These are phyloP conservation scores for Athalia circularis DNA, from an alignment of 2,888 invertebrate genomes.

Conservation along the genomic window DNA sequence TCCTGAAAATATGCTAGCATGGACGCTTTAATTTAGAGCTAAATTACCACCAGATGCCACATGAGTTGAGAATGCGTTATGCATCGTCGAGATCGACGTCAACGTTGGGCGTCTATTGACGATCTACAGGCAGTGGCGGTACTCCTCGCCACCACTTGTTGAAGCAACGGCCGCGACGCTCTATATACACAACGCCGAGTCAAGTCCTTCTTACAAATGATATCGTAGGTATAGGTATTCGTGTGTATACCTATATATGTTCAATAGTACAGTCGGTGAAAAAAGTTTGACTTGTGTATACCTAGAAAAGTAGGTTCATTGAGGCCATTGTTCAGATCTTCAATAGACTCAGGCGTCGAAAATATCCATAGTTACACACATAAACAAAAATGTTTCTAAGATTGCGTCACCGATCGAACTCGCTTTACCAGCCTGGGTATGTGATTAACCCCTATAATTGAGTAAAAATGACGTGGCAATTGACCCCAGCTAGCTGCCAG, in stretches of 20 bases:
- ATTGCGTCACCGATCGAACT: conserved; percentile 15
- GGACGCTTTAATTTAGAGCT: too few species aligned
- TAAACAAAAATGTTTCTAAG: not conserved
- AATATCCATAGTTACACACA: not conserved
- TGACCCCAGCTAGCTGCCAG: conserved; percentile 72
- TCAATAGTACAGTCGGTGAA: not conserved
- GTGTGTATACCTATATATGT: not conserved
- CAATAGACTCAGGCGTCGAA: not conserved
- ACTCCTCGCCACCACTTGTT: conserved; percentile 65
- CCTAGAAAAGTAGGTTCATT: too few species aligned
- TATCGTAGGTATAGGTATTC: not conserved
- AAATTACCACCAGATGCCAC: too few species aligned
- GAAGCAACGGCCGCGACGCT: conserved; percentile 55
- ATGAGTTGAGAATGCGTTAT: too few species aligned
- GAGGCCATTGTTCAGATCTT: too few species aligned
- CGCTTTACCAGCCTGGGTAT: conserved; percentile 16
- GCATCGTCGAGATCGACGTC: too few species aligned
- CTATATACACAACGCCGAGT: not conserved
- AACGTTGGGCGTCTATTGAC: too few species aligned
- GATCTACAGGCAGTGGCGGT: not conserved
- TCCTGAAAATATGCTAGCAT: not conserved
- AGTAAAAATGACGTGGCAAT: conserved; percentile 56
- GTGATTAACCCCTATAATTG: conserved; percentile 39
- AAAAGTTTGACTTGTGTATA: not conserved
- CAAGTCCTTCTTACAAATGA: conserved; percentile 1